Evolutionary conservation across 2,113 vertebrate genomes (phyloP).

Genomic region (Rhinoptilus africanus): DNA sequence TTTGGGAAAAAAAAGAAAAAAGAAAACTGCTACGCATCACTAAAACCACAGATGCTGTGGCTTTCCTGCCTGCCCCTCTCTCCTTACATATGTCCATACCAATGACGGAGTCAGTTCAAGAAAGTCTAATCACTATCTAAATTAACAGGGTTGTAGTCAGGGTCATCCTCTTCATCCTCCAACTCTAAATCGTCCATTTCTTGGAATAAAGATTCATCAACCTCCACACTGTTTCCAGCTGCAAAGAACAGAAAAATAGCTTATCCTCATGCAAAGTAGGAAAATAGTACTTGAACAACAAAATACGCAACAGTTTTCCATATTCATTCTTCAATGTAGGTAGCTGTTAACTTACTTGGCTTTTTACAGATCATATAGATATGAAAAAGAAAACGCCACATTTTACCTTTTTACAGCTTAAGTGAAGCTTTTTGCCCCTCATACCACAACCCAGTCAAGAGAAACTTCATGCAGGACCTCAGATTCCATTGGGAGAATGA

Average conservation of each 20-base stretch:
- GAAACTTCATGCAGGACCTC: not conserved
- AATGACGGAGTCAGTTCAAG: not conserved
- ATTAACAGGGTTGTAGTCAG: slow-evolving; percentile 88
- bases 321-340: not conserved
- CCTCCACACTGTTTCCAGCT: slow-evolving; percentile 95
- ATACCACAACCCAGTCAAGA: not conserved
- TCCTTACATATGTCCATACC: not conserved
- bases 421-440: not conserved
- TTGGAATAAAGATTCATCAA: slow-evolving; percentile 97
- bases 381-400: rapidly evolving
- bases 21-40: slow-evolving; percentile 25
- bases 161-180: slow-evolving; percentile 91
- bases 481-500: not conserved
- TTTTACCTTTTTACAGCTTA: not conserved
- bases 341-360: not conserved
- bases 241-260: not conserved
- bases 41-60: slow-evolving; percentile 80
- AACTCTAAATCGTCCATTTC: slow-evolving; percentile 96
- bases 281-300: not conserved
- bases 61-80: slow-evolving; percentile 14
- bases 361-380: not conserved
- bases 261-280: not conserved
- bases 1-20: slow-evolving; percentile 40
- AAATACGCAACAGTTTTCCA: not conserved
- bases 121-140: slow-evolving; percentile 86